Evolutionary conservation across 1,140 invertebrate genomes (phyloP).

Genomic region (Protaetia brevitarsis): DNA sequence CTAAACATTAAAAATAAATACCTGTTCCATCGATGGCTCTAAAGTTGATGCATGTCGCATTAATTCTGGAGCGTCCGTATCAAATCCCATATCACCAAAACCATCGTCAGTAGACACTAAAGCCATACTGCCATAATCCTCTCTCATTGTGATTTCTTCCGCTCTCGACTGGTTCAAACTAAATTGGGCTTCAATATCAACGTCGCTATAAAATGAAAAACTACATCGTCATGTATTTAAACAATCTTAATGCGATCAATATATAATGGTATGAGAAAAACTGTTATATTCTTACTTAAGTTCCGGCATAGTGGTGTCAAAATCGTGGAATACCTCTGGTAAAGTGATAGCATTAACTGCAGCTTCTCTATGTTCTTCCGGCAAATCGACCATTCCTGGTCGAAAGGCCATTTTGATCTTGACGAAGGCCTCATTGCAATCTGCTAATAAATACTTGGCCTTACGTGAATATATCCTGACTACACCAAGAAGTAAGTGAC

Average conservation of each 20-base stretch:
- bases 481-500: constrained; percentile 95
- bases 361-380: constrained; percentile 94
- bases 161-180: constrained; percentile 95
- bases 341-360: constrained; percentile 94
- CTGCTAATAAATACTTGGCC: constrained; percentile 96
- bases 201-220: constrained; percentile 65
- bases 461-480: constrained; percentile 98
- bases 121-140: constrained; percentile 92
- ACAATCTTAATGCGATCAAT: neutral
- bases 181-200: constrained; percentile 95
- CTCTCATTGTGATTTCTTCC: constrained; percentile 98
- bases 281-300: constrained; percentile 67
- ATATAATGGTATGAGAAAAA: neutral
- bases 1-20: constrained; percentile 38
- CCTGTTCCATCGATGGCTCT: constrained; percentile 65
- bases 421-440: constrained; percentile 99
- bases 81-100: constrained; percentile 90
- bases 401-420: constrained; percentile 99
- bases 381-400: constrained; percentile 96
- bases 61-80: constrained; percentile 85
- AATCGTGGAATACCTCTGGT: constrained; percentile 94
- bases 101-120: constrained; percentile 85
- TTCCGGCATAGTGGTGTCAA: constrained; percentile 95
- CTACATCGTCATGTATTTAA: constrained; percentile 21
- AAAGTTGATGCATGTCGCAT: constrained; percentile 70